Percentiles rank a stretch among this genome's conserved stretches.
Evolutionary conservation across 2,888 invertebrate species (phyloP).

Genomic region (Penaeus monodon): DNA sequence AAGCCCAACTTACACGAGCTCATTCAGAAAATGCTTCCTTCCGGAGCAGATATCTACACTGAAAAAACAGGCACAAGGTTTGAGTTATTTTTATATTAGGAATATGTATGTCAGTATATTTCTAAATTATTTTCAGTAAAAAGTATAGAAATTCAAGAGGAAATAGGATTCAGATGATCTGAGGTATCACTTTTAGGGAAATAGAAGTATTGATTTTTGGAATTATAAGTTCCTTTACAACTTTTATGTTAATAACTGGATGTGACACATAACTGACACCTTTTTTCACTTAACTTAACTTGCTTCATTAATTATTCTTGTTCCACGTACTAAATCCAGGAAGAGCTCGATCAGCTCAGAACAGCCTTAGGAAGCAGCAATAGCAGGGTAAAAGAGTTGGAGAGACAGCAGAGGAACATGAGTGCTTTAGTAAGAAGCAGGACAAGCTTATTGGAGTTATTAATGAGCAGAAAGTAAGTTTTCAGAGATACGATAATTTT

Average conservation of each 20-base stretch:
- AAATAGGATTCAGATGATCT: no score
- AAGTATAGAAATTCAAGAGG: no score
- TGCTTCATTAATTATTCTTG: no score
- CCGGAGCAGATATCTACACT: slow-evolving; percentile 12
- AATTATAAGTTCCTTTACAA: no score
- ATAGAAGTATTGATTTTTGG: no score
- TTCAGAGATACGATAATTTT: no score
- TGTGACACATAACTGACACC: no score
- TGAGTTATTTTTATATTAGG: neutral
- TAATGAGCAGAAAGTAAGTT: slow-evolving; percentile 42
- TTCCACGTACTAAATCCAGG: neutral
- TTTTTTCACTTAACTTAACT: no score
- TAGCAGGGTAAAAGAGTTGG: slow-evolving; percentile 13
- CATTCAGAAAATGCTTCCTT: slow-evolving; percentile 18
- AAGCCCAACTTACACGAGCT: slow-evolving; percentile 38
- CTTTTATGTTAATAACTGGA: no score
- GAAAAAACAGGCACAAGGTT: slow-evolving; percentile 35
- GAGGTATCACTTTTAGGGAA: no score
- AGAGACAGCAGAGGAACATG: slow-evolving; percentile 35
- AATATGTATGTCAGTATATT: neutral
- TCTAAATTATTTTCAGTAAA: no score
- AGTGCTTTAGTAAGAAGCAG: slow-evolving; percentile 31
- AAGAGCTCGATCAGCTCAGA: slow-evolving; percentile 30
- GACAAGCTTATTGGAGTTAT: slow-evolving; percentile 41
- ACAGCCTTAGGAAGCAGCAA: neutral